Conservation (phyloP, 2,113 vertebrate species). For the Platysteira castanea region DNA sequence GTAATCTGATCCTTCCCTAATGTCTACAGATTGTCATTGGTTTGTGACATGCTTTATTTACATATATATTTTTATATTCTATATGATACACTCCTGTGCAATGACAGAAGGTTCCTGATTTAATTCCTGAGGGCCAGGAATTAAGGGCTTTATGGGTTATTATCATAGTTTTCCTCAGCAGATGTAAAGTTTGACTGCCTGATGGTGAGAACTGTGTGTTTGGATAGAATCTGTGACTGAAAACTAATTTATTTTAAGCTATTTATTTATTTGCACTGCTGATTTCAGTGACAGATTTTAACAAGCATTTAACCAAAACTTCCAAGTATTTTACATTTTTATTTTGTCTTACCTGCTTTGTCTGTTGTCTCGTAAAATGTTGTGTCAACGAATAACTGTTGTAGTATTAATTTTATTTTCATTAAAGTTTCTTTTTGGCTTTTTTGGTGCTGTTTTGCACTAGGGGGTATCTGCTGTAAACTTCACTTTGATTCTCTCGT, state of each 20-base stretch:
- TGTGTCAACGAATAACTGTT: background rate
- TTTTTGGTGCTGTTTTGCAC: background rate
- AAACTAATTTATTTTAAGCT: background rate
- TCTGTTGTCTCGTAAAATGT: background rate
- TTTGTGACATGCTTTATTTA: background rate
- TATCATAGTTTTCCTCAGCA: background rate
- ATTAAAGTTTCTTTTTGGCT: background rate
- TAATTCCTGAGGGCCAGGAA: background rate
- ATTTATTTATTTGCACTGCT: background rate
- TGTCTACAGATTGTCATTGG: background rate
- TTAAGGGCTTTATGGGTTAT: background rate
- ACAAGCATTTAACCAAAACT: background rate
- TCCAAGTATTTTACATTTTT: background rate
- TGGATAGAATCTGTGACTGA: background rate
- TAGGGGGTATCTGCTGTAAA: background rate
- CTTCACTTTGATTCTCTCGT: background rate
- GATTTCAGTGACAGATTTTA: background rate
- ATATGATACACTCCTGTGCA: background rate
- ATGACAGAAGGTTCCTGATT: background rate
- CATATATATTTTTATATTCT: background rate
- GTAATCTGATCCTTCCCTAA: background rate
- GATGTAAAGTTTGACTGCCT: background rate
- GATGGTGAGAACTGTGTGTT: background rate
- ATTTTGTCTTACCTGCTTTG: background rate
- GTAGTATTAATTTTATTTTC: background rate